A percentile compares a stretch with the other conserved stretches of the same genome.
These are phyloP conservation scores for Catharus bicknelli DNA, from an alignment of 2,113 vertebrate genomes.

Conservation along the genomic window DNA sequence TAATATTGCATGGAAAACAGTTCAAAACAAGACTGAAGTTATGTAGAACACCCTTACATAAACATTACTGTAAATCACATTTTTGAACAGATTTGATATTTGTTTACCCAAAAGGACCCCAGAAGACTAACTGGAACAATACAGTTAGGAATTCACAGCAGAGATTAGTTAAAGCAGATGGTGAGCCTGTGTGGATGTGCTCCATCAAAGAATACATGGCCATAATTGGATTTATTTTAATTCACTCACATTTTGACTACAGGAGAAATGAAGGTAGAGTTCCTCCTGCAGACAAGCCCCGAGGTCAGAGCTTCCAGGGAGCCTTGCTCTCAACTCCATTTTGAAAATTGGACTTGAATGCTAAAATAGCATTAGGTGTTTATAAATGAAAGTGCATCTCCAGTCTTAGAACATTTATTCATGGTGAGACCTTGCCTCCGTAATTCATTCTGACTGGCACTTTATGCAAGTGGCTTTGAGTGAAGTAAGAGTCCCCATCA, in stretches of 20 bases:
- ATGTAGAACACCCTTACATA: neutral
- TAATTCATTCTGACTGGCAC: neutral
- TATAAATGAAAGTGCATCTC: neutral
- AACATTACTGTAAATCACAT: neutral
- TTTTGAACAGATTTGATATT: constrained; percentile 25
- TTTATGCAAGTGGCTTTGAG: neutral
- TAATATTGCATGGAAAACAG: neutral
- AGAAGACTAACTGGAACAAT: constrained; percentile 22
- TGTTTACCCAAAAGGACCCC: constrained; percentile 36
- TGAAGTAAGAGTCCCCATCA: neutral
- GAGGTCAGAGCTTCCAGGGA: neutral
- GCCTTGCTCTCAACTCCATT: neutral
- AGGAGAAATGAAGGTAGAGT: neutral
- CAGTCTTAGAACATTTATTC: neutral
- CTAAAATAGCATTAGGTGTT: neutral
- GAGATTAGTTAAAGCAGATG: constrained; percentile 54
- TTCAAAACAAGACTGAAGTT: neutral
- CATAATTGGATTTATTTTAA: constrained; percentile 50
- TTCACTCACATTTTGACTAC: constrained; percentile 7
- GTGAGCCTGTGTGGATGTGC: constrained; percentile 6
- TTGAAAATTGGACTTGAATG: constrained; percentile 9
- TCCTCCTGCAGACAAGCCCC: neutral
- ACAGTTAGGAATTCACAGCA: constrained; percentile 1
- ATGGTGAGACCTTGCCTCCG: neutral
- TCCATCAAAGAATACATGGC: neutral